Evolutionary conservation across 1,140 invertebrate species (phyloP).

Genomic region (Platyura marginata): DNA sequence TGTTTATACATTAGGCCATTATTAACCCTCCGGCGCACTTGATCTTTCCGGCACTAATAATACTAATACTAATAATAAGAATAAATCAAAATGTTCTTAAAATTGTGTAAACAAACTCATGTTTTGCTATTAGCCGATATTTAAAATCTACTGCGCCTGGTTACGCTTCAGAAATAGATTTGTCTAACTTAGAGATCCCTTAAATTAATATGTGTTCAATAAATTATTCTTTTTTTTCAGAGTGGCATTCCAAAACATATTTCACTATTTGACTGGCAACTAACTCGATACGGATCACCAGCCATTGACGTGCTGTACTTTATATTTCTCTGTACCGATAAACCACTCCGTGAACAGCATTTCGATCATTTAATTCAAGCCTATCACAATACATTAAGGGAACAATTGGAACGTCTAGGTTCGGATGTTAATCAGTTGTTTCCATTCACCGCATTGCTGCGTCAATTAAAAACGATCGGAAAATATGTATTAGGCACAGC

Average conservation of each 20-base stretch:
- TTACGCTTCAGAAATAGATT: conserved; percentile 34
- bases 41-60: too few relatives aligned
- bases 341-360: conserved; percentile 22
- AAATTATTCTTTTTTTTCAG: conserved; percentile 16
- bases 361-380: conserved; percentile 24
- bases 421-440: conserved; percentile 12
- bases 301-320: conserved; percentile 32
- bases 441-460: conserved; percentile 10
- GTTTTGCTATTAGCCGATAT: conserved; percentile 1
- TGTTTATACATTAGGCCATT: too few relatives aligned
- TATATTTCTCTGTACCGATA: conserved; percentile 28
- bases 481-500: conserved; percentile 11
- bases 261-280: conserved; percentile 31
- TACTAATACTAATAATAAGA: too few relatives aligned
- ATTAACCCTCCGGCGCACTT: too few relatives aligned
- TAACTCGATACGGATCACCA: conserved; percentile 27
- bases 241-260: conserved; percentile 14
- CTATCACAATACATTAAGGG: conserved; percentile 26
- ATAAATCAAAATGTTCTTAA: too few relatives aligned
- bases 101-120: too few relatives aligned
- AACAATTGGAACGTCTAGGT: conserved; percentile 13
- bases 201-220: conserved; percentile 28
- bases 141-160: conserved; percentile 17
- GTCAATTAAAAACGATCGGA: conserved; percentile 13
- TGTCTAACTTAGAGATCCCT: conserved; percentile 35